A percentile compares a stretch with the other conserved stretches of the same genome.
Conservation (phyloP, 1,140 invertebrate species). For the Drosophila hydei region DNA sequence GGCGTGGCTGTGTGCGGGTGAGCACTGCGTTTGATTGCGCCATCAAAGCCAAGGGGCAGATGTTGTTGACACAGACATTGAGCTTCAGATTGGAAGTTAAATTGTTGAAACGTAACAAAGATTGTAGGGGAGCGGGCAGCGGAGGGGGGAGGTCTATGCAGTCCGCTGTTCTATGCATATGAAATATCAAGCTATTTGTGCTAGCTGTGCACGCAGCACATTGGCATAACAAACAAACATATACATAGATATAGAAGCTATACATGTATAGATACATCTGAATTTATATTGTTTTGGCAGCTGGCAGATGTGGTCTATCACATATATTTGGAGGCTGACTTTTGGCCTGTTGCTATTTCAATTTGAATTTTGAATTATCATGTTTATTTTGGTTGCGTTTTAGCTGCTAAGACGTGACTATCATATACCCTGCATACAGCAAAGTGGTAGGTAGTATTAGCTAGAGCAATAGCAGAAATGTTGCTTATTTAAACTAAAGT, state of each 20-base stretch:
- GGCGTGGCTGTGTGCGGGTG: not conserved
- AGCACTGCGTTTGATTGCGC: constrained; percentile 6
- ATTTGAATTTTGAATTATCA: constrained; percentile 50
- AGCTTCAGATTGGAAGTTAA: not conserved
- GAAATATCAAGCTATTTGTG: constrained; percentile 59
- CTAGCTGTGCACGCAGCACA: constrained; percentile 61
- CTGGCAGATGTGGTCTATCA: constrained; percentile 54
- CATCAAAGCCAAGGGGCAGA: not conserved
- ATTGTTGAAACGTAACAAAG: constrained; percentile 30
- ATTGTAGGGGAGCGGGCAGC: too few species aligned
- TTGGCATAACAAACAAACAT: constrained; percentile 1
- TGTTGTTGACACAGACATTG: constrained; percentile 18
- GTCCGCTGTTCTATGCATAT: constrained; percentile 19
- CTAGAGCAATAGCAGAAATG: not conserved
- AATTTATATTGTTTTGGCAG: constrained; percentile 17
- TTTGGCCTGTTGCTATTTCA: constrained; percentile 52
- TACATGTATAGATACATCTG: constrained; percentile 9
- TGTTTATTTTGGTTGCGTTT: constrained; percentile 59
- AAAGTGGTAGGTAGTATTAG: not conserved
- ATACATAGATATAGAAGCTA: constrained; percentile 18
- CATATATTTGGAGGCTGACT: constrained; percentile 11
- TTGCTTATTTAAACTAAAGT: not conserved
- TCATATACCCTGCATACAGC: constrained; percentile 20
- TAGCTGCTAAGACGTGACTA: constrained; percentile 29
- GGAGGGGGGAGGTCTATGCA: too few species aligned